Evolutionary conservation across 53 echinoderm and acorn worm genomes (phyloP).

Genomic region (Mesocentrotus franciscanus): DNA sequence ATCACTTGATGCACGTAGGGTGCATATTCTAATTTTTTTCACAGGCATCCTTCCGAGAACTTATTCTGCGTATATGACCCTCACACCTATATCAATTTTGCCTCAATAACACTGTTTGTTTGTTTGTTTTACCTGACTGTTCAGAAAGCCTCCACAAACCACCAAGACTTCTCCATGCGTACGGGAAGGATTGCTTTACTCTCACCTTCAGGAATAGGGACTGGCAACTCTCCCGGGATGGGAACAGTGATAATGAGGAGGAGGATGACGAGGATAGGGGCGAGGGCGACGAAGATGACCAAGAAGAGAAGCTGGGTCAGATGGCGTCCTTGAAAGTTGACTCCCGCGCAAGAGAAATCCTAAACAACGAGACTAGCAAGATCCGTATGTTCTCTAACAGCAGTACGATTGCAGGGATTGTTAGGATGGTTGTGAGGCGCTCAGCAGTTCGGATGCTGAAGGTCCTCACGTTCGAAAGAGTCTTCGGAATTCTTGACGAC

Average conservation of each 20-base stretch:
- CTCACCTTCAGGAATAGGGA: background rate
- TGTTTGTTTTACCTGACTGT: too few relatives aligned
- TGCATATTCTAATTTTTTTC: too few relatives aligned
- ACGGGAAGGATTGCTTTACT: background rate
- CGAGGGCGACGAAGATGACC: background rate
- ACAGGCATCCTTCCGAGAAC: too few relatives aligned
- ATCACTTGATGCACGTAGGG: too few relatives aligned
- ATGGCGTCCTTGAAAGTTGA: background rate
- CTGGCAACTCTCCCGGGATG: background rate
- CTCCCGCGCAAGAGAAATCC: background rate
- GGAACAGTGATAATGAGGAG: background rate
- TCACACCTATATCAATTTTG: too few relatives aligned
- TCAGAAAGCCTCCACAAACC: background rate
- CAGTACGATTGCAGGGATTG: background rate
- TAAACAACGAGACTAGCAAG: background rate
- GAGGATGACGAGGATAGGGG: background rate
- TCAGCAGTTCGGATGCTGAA: background rate
- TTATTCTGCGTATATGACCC: too few relatives aligned
- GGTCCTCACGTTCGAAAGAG: background rate
- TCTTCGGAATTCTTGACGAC: background rate
- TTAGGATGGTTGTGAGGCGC: background rate
- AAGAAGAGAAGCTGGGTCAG: background rate
- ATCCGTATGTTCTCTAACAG: background rate
- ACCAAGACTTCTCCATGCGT: background rate
- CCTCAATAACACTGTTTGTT: too few relatives aligned